phyloP scores from a whole-genome alignment of 2,888 invertebrate species.

The Polymixis lichenea region DNA sequence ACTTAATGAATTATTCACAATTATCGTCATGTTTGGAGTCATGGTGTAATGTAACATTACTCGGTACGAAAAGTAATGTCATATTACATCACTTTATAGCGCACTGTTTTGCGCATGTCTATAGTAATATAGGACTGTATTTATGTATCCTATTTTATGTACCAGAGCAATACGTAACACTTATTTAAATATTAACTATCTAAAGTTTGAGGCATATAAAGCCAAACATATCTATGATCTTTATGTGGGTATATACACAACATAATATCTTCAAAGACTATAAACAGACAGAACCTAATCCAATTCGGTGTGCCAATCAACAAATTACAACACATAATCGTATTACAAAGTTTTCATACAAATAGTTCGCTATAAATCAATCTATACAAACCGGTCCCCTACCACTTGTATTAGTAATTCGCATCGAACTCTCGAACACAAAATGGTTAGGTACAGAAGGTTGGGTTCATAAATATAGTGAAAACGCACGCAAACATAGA shows the following conservation, averaged over 20 bases:
- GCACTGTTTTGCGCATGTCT: no score
- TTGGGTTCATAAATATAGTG: not conserved
- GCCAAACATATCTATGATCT: not conserved
- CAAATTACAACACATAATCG: conserved; percentile 50
- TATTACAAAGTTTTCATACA: conserved; percentile 61
- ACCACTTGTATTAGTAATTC: conserved; percentile 58
- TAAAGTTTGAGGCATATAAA: not conserved
- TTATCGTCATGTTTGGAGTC: no score
- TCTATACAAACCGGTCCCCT: conserved; percentile 58
- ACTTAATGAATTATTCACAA: not conserved
- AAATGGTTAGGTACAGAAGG: conserved; percentile 10
- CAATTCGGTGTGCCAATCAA: conserved; percentile 49
- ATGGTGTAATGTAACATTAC: no score
- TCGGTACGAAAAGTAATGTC: no score
- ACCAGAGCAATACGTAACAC: not conserved
- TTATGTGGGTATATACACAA: not conserved
- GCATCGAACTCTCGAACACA: conserved; percentile 42
- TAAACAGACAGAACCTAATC: conserved; percentile 27
- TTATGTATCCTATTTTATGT: not conserved
- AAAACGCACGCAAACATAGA: no score
- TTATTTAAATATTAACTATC: not conserved
- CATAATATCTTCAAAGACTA: conserved; percentile 29
- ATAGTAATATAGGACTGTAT: not conserved
- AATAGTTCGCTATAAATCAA: conserved; percentile 60
- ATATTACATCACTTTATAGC: no score